These are phyloP conservation scores for Crotalus viridis DNA, from an alignment of 2,113 vertebrate genomes.

Conservation along the genomic window DNA sequence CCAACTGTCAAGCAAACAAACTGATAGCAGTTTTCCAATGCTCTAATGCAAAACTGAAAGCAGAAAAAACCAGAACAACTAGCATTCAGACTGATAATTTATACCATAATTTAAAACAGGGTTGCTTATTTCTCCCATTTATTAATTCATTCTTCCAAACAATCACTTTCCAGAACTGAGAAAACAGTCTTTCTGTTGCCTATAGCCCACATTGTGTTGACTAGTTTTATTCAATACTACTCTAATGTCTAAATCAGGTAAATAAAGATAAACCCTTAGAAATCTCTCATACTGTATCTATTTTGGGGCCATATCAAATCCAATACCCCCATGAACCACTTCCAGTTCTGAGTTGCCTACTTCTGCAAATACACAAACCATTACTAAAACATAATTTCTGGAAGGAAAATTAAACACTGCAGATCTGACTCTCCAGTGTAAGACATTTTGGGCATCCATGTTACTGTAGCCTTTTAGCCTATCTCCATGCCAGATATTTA, in stretches of 20 bases:
- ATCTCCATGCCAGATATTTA: background rate
- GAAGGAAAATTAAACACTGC: background rate
- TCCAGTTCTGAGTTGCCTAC: background rate
- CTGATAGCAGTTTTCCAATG: background rate
- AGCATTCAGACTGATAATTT: background rate
- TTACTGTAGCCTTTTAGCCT: background rate
- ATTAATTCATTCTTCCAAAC: background rate
- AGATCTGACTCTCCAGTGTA: background rate
- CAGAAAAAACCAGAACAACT: background rate
- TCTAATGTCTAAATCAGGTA: background rate
- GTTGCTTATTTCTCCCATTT: background rate
- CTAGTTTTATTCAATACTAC: background rate
- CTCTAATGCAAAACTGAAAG: background rate
- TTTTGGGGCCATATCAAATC: background rate
- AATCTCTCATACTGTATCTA: background rate
- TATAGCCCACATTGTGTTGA: background rate
- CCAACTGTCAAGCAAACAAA: conserved; percentile 7
- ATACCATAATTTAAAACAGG: background rate
- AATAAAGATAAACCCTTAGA: background rate
- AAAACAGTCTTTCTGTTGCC: background rate
- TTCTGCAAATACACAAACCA: background rate
- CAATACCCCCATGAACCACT: background rate
- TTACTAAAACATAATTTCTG: background rate
- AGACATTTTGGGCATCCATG: background rate
- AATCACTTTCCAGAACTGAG: background rate